Conservation (phyloP, 2,797 vertebrate genomes). For the Spinus olivaceus region DNA sequence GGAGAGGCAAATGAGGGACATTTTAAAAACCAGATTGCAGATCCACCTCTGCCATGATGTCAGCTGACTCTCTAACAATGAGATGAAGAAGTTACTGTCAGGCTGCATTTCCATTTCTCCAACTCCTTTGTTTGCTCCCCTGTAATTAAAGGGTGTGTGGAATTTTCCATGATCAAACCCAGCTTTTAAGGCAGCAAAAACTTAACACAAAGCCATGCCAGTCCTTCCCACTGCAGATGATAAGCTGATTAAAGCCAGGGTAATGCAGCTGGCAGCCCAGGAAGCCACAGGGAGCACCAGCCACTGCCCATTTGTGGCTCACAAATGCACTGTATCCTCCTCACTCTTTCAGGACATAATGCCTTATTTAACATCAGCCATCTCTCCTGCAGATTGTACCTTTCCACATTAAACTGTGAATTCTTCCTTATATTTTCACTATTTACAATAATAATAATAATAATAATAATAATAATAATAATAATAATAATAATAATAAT, state of each 20-base stretch:
- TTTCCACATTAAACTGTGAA: neutral
- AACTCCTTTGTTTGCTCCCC: neutral
- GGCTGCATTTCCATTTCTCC: conserved; percentile 9
- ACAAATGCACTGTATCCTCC: neutral
- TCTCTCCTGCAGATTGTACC: neutral
- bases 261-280: rapidly evolving
- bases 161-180: neutral
- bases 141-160: conserved; percentile 26
- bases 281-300: neutral
- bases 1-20: neutral
- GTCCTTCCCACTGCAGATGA: neutral
- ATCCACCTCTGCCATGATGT: neutral
- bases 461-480: too few relatives aligned
- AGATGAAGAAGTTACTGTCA: conserved; percentile 39
- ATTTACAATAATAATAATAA: too few relatives aligned
- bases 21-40: neutral
- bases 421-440: neutral
- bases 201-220: neutral
- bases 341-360: neutral
- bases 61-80: neutral
- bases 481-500: too few relatives aligned
- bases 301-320: neutral
- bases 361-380: rapidly evolving
- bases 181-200: conserved; percentile 16
- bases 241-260: neutral